phyloP scores from a whole-genome alignment of 92 coral and sea anemone species.

The Plumapathes pennacea region DNA sequence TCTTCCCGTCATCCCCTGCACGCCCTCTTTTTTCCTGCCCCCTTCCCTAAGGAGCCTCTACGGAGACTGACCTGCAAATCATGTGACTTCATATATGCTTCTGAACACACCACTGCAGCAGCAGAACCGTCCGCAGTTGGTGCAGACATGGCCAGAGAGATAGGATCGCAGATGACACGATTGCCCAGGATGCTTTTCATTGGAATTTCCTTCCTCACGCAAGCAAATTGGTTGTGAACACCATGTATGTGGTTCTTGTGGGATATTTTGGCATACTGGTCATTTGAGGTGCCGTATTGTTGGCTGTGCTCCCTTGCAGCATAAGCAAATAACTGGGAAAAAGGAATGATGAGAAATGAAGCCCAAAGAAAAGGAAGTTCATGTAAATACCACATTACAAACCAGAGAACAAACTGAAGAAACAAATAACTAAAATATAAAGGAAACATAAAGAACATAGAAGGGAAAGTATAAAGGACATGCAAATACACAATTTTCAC shows the following conservation, averaged over 20 bases:
- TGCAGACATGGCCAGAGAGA: slow-evolving; percentile 70
- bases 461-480: too few species aligned
- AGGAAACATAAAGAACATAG: too few species aligned
- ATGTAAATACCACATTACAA: too few species aligned
- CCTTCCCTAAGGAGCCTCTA: neutral
- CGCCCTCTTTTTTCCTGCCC: too few species aligned
- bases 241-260: slow-evolving; percentile 79
- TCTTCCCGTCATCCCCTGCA: too few species aligned
- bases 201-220: slow-evolving; percentile 60
- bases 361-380: too few species aligned
- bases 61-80: slow-evolving; percentile 75
- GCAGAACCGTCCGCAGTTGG: slow-evolving; percentile 92
- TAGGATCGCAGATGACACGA: slow-evolving; percentile 61
- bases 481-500: too few species aligned
- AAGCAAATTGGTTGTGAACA: slow-evolving; percentile 65
- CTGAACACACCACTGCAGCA: slow-evolving; percentile 76
- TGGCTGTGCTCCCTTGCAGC: slow-evolving; percentile 79
- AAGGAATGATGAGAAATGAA: neutral
- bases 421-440: too few species aligned
- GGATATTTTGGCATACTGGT: slow-evolving; percentile 71
- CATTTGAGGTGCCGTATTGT: slow-evolving; percentile 67
- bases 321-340: slow-evolving; percentile 69
- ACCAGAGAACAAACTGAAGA: too few species aligned
- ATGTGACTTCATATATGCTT: slow-evolving; percentile 64
- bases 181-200: slow-evolving; percentile 41